Percentiles rank a stretch among this genome's conserved stretches.
Conservation (phyloP, 2,113 vertebrate genomes). For the Etia nguti region DNA sequence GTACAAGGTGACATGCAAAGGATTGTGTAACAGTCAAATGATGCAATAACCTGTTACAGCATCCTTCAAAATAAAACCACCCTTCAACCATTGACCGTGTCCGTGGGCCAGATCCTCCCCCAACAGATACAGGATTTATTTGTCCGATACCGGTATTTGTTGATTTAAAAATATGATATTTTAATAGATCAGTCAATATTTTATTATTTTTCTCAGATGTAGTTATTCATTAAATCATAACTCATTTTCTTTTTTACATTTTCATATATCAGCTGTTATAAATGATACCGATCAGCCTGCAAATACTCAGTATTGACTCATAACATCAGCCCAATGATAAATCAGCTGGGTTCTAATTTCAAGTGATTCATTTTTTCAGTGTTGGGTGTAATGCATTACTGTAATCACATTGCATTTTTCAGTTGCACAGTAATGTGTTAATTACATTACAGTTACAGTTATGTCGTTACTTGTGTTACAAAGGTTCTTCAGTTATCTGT, state of each 20-base stretch:
- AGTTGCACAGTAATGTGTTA: background rate
- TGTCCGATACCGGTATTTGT: background rate
- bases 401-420: background rate
- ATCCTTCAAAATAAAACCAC: background rate
- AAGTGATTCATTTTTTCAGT: background rate
- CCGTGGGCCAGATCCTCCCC: accelerated
- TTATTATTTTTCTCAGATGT: background rate
- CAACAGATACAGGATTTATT: background rate
- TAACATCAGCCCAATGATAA: too few relatives aligned
- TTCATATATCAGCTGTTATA: background rate
- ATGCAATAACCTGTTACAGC: background rate
- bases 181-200: background rate
- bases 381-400: background rate
- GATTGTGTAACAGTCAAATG: background rate
- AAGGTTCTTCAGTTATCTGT: background rate
- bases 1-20: background rate
- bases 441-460: background rate
- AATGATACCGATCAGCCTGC: background rate
- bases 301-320: background rate
- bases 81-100: background rate
- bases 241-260: background rate
- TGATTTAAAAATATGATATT: background rate
- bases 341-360: background rate
- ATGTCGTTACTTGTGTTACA: background rate
- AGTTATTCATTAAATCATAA: background rate